Evolutionary conservation across 1,140 invertebrate species (phyloP), one percentile per base, ranked within the genome.

Genomic region (Zaprionus ghesquierei): DNA sequence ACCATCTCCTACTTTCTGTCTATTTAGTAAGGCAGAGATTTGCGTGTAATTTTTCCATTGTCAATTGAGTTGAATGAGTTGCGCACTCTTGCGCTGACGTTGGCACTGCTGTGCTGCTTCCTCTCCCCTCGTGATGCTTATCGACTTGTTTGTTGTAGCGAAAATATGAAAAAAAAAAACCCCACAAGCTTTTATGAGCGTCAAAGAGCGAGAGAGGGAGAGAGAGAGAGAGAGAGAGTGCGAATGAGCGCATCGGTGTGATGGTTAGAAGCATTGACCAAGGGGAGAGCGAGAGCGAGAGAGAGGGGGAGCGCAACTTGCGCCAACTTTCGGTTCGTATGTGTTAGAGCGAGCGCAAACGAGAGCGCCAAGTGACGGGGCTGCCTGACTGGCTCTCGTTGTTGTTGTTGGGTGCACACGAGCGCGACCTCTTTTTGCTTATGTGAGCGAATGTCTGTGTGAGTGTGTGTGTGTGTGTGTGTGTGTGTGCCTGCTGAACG

Each of bases 21-120:
- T 33, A 44, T 56, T 61, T 74, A 71, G 75, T 71, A 75, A 62
- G 58, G 72, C 76, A 86, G 89, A 89, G 89, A 90, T 80, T 91
- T 87, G 25, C 65, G 66, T 80, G 50, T 69, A 81, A 82, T 69
- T 82, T 86, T 86, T 82, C 76, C 76, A 82, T 77, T 84, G 78
- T 55, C 69, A 89, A 91, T 77, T 91, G 85, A 91, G 89, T 76
- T 89, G 77, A 91, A 89, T 87, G 89, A 91, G 85, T 87, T 79
- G 69, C 65, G 62, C 58, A 69, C 75, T 79, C 77, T 73, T 53
- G 44, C 51, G 33, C 50, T 69, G 64, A 60, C 75, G 56, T 61
- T 58, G 55, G 27, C 69, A 60, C 13, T 62, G 29, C 18, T 62
- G 44, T 10, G 56, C 51, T 41, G 25, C n/a, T 10, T 13, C 41